Evolutionary conservation across 2,888 invertebrate species (phyloP), one percentile per base, ranked within the genome.

Genomic region (Ametastegia equiseti): DNA sequence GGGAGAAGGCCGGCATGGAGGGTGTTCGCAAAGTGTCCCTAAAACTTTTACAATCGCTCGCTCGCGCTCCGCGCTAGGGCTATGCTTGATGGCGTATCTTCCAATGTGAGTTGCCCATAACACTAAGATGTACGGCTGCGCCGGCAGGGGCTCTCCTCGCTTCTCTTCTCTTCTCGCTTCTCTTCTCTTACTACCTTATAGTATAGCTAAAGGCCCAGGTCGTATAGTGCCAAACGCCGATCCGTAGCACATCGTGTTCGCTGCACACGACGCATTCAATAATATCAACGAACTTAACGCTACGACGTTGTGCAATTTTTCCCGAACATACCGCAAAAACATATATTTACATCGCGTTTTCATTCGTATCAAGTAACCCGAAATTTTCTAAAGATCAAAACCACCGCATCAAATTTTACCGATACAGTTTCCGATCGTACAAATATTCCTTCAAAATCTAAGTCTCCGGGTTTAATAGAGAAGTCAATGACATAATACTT

Each of bases 101-200:
- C 94, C 94, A 94, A 94, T 94, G 94, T 93, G 93, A 93, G 93
- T 93, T 93, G 93, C 93, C 93, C 93, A 93, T 93, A 93, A 94
- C 93, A 93, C 93, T 94, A 93, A 93, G 92, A 92, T 93, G 93
- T 93, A 94, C 94, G 93, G 92, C 93, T 94, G 93, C 93, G 94
- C 94, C 93, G 92, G 93, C 91, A 91, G 91, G 91, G 91, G 91
- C 91, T 88, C 87, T 89, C 89, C 89, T 88, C 89, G 87, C 39
- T 89, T 87, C 87, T n/a, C n/a, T n/a, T n/a, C n/a, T n/a, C n/a
- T n/a, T n/a, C 91, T 88, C 87, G 89, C 89, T 89, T 88, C 89
- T 87, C 39, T 89, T 87, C 87, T 84, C 85, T 89, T 89, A 88
- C 90, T 89, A 89, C 88, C 90, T 90, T 90, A 90, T 89, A 89